These are phyloP conservation scores for Saccopteryx bilineata DNA, from an alignment of 2,113 vertebrate species.

Conservation along the genomic window DNA sequence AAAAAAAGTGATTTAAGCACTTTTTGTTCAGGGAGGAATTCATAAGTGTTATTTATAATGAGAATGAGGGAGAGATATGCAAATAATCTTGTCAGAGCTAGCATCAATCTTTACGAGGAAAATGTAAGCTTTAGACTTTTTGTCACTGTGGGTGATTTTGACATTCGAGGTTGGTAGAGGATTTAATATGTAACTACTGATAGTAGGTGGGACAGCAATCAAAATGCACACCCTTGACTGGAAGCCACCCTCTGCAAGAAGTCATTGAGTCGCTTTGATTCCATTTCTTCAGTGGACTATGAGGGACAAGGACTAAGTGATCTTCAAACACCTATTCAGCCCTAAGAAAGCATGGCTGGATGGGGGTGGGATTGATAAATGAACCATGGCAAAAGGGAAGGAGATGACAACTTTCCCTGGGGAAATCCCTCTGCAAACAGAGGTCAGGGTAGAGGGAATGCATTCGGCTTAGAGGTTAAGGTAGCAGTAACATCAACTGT, in stretches of 20 bases:
- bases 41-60: neutral
- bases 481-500: neutral
- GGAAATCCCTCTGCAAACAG: neutral
- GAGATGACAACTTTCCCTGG: neutral
- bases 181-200: neutral
- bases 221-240: neutral
- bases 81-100: neutral
- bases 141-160: neutral
- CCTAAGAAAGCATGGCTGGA: neutral
- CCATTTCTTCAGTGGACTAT: neutral
- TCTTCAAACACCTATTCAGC: neutral
- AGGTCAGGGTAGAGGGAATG: neutral
- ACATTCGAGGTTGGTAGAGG: neutral
- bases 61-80: neutral
- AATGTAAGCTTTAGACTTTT: neutral
- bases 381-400: neutral
- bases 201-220: neutral
- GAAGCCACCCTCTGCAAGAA: neutral
- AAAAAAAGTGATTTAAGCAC: neutral
- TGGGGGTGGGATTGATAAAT: neutral
- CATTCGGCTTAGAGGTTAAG: neutral
- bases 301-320: too few species aligned
- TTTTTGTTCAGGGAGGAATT: neutral
- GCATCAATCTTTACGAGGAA: neutral
- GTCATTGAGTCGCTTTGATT: neutral